Conservation (phyloP, 2,888 invertebrate species). For the Colostygia pectinataria region DNA sequence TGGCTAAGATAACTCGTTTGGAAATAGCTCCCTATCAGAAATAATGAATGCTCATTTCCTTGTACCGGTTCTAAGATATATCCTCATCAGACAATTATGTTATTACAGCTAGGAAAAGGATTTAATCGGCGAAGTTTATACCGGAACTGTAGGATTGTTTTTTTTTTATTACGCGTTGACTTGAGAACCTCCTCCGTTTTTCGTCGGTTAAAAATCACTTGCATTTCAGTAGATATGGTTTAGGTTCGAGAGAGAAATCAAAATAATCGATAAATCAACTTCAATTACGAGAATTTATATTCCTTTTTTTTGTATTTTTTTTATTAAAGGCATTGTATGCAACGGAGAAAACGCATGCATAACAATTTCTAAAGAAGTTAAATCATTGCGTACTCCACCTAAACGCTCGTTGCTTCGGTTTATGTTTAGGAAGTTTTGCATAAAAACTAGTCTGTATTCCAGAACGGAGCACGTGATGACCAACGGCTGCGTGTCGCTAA, state of each 20-base stretch:
- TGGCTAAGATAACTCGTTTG: constrained; percentile 39
- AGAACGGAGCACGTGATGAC: constrained; percentile 82
- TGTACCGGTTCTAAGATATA: constrained; percentile 36
- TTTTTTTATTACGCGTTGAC: neutral
- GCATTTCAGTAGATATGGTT: no score
- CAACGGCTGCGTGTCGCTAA: constrained; percentile 90
- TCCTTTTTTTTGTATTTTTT: no score
- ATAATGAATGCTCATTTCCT: constrained; percentile 43
- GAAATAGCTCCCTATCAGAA: constrained; percentile 41
- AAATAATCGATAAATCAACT: no score
- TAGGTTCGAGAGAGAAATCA: no score
- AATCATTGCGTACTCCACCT: no score
- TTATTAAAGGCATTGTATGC: no score
- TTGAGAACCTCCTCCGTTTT: no score
- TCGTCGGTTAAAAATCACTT: no score
- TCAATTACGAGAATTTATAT: no score
- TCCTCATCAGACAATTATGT: constrained; percentile 26
- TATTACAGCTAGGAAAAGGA: constrained; percentile 16
- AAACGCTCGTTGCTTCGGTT: neutral
- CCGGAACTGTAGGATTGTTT: neutral
- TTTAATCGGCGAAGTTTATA: constrained; percentile 6
- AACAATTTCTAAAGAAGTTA: no score
- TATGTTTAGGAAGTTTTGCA: constrained; percentile 47
- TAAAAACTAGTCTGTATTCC: constrained; percentile 78
- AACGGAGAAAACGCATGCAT: no score